Conservation (phyloP, 2,113 vertebrate genomes). For the Canis aureus region DNA sequence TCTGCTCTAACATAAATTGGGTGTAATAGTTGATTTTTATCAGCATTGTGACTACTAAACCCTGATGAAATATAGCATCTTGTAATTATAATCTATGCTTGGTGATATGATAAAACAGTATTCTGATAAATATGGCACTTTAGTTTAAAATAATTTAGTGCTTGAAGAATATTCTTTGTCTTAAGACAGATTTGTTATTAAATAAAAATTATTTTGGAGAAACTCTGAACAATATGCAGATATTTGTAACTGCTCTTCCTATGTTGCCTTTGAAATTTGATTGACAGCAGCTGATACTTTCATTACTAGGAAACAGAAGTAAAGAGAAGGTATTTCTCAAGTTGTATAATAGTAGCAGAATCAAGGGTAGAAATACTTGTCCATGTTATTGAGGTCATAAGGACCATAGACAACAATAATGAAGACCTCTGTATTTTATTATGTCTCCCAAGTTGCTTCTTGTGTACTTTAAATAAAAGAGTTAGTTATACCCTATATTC, state of each 20-base stretch:
- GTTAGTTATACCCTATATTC: background rate
- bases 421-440: conserved; percentile 25
- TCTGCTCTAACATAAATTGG: conserved; percentile 12
- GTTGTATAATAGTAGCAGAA: background rate
- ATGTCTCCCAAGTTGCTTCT: background rate
- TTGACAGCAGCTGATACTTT: background rate
- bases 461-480: conserved; percentile 31
- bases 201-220: conserved; percentile 59
- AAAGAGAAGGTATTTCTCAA: conserved; percentile 18
- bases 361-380: background rate
- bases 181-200: conserved; percentile 24
- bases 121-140: conserved; percentile 15
- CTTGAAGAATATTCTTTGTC: conserved; percentile 39
- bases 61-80: background rate
- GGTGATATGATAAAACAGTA: background rate
- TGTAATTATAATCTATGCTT: background rate
- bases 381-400: background rate
- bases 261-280: conserved; percentile 22
- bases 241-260: conserved; percentile 24
- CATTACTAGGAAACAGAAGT: background rate
- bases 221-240: background rate
- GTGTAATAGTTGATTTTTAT: conserved; percentile 11
- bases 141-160: conserved; percentile 17
- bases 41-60: conserved; percentile 27
- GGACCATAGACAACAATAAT: background rate